Base-by-base conservation (phyloP, 1,140 invertebrate species). In the Drosophila sucinea region DNA sequence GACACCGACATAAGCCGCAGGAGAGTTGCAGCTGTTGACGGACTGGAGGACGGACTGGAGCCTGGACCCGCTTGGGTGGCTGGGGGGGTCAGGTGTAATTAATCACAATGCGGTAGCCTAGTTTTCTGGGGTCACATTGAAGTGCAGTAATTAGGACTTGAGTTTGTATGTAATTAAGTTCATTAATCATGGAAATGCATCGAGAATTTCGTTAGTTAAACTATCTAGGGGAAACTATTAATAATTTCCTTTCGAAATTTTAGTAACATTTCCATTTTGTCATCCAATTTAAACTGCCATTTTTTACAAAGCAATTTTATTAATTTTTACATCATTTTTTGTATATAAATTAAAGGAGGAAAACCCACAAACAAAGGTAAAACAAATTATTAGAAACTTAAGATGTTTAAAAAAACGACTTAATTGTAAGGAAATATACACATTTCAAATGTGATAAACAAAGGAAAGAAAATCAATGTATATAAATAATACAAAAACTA, bases 111-210 rank as follows among this genome's bases (percentile, higher is more conserved):
- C 77, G 69, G 51, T 44, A 7, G 70, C 64, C 60, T 70, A 67
- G 57, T 70, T 64, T 77, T 74, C 44, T 74, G 70, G 79, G 79
- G 69, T 79, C 79, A 66, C 75, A 89, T 69, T 57, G 72, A 83
- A 80, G 77, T 82, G 71, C 73, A 82, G 82, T 89, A 87, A 87
- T 87, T 89, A 74, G 81, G 80, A 86, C 79, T 86, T 87, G 83
- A 79, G 82, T 86, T 86, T 65, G 23, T 51, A 51, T 58, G 84
- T 73, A 79, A 79, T 86, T 83, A 83, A 87, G 84, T 87, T 68
- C 83, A 87, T 86, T 79, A 73, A 87, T 86, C 82, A 83, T 44
- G 58, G 30, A 33, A 44, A 60, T 33, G 27, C 17, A 17, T 41
- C 30, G 5, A 23, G 32, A 41, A 25, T 60, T 25, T 47, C 33